Evolutionary conservation across 2,888 invertebrate genomes (phyloP), one percentile per base, ranked within the genome.

Genomic region (Hyposoter dolosus): DNA sequence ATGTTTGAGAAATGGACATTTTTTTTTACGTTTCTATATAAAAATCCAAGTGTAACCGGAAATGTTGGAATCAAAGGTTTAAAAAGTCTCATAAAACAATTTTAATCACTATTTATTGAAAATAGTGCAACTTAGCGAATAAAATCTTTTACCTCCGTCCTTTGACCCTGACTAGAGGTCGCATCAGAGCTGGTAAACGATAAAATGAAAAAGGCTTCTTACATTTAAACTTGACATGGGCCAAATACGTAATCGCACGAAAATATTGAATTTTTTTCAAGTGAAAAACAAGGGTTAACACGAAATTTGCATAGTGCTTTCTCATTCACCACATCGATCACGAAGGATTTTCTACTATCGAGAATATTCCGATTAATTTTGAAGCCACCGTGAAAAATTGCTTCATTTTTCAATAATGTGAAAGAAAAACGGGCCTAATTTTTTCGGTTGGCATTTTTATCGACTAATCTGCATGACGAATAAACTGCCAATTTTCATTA

Each of bases 251-350:
- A 32, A 15, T 9, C 40, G n/a, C n/a, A 66, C n/a, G 40, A 68
- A 68, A 45, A 45, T 15, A 23, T 68, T 45, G 45, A 68, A 23
- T 23, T 68, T 68, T 45, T 68, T 43, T 19, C 15, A 23, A 23
- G 0, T 23, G 23, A 5, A 6, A 40, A 45, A 68, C 43, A 5
- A n/a, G 9, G 12, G 12, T 2, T 28, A 28, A 23, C 23, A 68
- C 19, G 23, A 68, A 68, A 68, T 43, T 43, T 68, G 6, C 40
- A 68, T 45, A 45, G 10, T 68, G 68, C 68, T 43, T 68, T 23
- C 12, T 68, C 68, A 45, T 43, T 68, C 43, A 12, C 19, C 17
- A 43, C 43, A 23, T 45, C 68, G 23, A 40, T 68, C 40, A 12
- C 43, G 19, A 40, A 43, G 5, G 43, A 0, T 68, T 10, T 12